phyloP scores from a whole-genome alignment of 2,888 invertebrate species.

The Chesias legatella region DNA sequence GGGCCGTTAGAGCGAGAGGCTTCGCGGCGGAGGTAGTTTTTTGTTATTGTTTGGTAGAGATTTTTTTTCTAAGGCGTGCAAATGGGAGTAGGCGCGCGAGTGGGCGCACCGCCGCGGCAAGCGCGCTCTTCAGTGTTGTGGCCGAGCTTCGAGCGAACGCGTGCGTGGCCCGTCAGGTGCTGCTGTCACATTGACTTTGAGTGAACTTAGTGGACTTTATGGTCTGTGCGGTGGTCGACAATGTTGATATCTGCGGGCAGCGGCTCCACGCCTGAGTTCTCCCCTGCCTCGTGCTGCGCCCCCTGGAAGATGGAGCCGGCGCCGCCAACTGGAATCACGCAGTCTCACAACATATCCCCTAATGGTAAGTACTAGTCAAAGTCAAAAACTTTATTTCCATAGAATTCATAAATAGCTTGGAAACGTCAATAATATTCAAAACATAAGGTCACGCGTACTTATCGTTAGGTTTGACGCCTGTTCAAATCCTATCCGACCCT shows the following conservation, averaged over 20 bases:
- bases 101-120: slow-evolving; percentile 76
- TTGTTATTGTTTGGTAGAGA: slow-evolving; percentile 74
- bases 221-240: slow-evolving; percentile 57
- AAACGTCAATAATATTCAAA: too few species aligned
- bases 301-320: slow-evolving; percentile 84
- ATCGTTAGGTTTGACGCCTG: too few species aligned
- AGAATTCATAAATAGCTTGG: too few species aligned
- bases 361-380: slow-evolving; percentile 66
- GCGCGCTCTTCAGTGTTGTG: slow-evolving; percentile 81
- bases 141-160: slow-evolving; percentile 78
- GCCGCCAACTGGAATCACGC: slow-evolving; percentile 72
- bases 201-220: slow-evolving; percentile 59
- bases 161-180: slow-evolving; percentile 62
- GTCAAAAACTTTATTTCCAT: too few species aligned
- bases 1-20: slow-evolving; percentile 76
- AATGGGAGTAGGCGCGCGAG: slow-evolving; percentile 79
- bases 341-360: slow-evolving; percentile 81
- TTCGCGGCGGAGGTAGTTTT: slow-evolving; percentile 68
- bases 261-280: slow-evolving; percentile 80
- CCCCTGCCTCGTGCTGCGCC: slow-evolving; percentile 80
- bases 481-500: too few species aligned
- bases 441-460: too few species aligned
- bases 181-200: slow-evolving; percentile 30
- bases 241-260: slow-evolving; percentile 85
- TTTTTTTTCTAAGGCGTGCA: slow-evolving; percentile 79